phyloP scores from a whole-genome alignment of 2,797 vertebrate genomes.

The Arrhamphus sclerolepis region DNA sequence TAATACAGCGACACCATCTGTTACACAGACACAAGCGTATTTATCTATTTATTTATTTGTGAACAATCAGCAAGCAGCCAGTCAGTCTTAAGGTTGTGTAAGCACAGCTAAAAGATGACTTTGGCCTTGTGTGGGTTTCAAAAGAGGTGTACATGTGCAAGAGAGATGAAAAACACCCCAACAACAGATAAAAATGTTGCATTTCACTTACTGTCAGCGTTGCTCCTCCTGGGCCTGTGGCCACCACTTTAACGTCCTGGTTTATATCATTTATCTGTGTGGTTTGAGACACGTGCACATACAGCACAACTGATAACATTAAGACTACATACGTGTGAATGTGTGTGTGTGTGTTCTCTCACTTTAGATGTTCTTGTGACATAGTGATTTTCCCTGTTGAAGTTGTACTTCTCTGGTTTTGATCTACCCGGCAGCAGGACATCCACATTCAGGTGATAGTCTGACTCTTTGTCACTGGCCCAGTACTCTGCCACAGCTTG shows the following conservation, averaged over 20 bases:
- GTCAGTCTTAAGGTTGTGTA: too few relatives aligned
- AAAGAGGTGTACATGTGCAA: not conserved
- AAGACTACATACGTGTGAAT: too few relatives aligned
- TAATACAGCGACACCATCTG: constrained; percentile 85
- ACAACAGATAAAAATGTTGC: not conserved
- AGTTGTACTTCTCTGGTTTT: constrained; percentile 24
- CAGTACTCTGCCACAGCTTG: constrained; percentile 87
- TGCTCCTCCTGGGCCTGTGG: constrained; percentile 50
- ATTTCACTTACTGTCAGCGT: constrained; percentile 43
- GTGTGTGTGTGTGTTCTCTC: constrained; percentile 14
- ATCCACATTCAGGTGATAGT: constrained; percentile 80
- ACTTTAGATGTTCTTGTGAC: constrained; percentile 80
- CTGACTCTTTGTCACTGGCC: constrained; percentile 29
- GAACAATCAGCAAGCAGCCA: too few relatives aligned
- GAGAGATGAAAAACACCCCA: not conserved
- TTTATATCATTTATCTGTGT: constrained; percentile 47
- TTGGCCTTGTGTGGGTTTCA: not conserved
- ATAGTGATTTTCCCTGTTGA: constrained; percentile 63
- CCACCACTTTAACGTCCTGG: constrained; percentile 36
- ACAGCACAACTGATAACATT: not conserved
- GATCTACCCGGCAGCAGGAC: constrained; percentile 78
- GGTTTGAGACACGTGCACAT: not conserved
- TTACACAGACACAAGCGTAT: not conserved
- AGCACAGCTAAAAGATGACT: not conserved
- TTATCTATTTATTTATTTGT: not conserved